Conservation (phyloP, 2,113 vertebrate genomes). For the Pachypanchax playfairii region DNA sequence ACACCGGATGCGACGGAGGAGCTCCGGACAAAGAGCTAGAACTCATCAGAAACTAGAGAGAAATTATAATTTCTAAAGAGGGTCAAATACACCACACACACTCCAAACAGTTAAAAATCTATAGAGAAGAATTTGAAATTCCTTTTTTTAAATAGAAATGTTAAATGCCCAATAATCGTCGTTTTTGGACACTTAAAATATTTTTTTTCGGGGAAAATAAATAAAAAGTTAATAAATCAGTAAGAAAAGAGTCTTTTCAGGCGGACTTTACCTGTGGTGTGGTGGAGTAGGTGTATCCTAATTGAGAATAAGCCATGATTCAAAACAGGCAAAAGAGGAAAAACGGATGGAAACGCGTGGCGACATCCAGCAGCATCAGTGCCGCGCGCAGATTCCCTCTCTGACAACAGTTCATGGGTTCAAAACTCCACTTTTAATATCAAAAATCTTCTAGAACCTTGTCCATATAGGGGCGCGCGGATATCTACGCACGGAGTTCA, state of each 20-base stretch:
- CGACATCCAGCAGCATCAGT: conserved; percentile 59
- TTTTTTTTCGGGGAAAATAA: too few relatives aligned
- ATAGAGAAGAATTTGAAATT: too few relatives aligned
- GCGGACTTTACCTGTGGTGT: conserved; percentile 91
- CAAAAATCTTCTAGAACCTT: conserved; percentile 5
- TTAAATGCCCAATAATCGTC: too few relatives aligned
- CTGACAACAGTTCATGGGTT: conserved; percentile 8
- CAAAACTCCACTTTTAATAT: not conserved
- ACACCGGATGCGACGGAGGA: conserved; percentile 83
- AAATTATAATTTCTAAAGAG: not conserved
- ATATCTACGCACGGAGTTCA: conserved; percentile 52
- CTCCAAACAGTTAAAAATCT: not conserved
- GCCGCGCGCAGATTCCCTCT: not conserved
- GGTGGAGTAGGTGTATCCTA: conserved; percentile 93
- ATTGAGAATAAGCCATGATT: conserved; percentile 96
- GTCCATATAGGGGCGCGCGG: conserved; percentile 21
- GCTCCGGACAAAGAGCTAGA: conserved; percentile 85
- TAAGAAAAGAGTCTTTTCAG: too few relatives aligned
- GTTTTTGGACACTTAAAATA: too few relatives aligned
- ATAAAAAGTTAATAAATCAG: too few relatives aligned
- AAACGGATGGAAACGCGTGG: conserved; percentile 30
- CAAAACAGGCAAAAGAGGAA: conserved; percentile 55
- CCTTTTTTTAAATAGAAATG: too few relatives aligned
- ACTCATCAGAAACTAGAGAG: conserved; percentile 89
- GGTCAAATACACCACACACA: too few relatives aligned